Percentiles rank a stretch among this genome's conserved stretches.
These are phyloP conservation scores for Minunthozetes semirufus DNA, from an alignment of 2,888 invertebrate species.

Conservation along the genomic window DNA sequence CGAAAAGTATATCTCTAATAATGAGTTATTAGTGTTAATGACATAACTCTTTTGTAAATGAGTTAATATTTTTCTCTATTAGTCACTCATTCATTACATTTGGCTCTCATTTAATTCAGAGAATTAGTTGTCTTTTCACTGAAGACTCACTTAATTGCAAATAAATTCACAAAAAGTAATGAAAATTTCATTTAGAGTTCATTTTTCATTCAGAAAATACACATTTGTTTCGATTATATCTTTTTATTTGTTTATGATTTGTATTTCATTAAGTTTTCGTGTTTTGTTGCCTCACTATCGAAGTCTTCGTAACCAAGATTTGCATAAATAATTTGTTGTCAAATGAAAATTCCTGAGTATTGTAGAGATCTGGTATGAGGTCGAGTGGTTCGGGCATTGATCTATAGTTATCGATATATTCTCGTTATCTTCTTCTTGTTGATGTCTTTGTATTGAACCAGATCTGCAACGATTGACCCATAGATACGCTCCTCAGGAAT, in stretches of 20 bases:
- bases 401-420: neutral
- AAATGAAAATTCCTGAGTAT: no score
- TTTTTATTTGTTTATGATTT: no score
- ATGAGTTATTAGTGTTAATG: conserved; percentile 7
- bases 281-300: neutral
- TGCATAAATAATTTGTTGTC: conserved; percentile 5
- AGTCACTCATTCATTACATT: neutral
- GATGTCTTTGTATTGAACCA: neutral
- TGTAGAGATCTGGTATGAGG: neutral
- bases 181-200: no score
- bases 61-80: neutral
- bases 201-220: no score
- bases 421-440: neutral
- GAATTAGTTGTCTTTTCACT: no score
- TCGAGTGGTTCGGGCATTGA: neutral
- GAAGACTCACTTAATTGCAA: no score
- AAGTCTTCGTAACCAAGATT: neutral
- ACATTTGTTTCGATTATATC: no score
- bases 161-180: no score
- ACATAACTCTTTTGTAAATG: neutral
- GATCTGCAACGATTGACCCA: neutral
- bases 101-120: no score
- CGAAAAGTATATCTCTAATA: neutral
- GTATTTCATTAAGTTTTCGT: neutral
- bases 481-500: neutral